Evolutionary conservation across 2,113 vertebrate genomes (phyloP), one percentile per base, ranked within the genome.

Genomic region (Notarius lentiginosus): DNA sequence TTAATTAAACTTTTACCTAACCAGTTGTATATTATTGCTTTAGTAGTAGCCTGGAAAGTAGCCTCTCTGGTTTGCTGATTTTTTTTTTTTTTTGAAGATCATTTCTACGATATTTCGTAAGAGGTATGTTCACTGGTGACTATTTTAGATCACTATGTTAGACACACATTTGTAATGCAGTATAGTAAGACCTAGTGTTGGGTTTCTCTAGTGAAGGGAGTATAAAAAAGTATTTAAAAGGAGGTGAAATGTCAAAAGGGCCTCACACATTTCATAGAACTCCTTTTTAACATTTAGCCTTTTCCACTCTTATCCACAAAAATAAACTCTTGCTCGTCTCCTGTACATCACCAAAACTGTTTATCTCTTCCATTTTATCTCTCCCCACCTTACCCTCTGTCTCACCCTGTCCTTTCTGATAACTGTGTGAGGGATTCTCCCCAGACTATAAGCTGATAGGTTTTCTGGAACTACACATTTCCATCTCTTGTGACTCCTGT

Each of bases 391-490:
- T 20, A 73, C 76, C 24, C 87, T 60, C 14, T 41, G 30, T 85
- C 68, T 79, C 70, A 47, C 76, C 75, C 68, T 51, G 65, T 85
- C 68, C 88, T 84, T 87, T 81, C 85, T 65, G 86, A 86, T 90
- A 90, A 91, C 17, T 47, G 85, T 90, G 88, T 88, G 61, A 60
- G 85, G 79, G 88, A 91, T 80, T 63, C 77, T 91, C 76, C 93
- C 89, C 92, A 91, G 87, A 81, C 85, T 60, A 66, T 77, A 72
- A 91, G 90, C 87, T 90, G 90, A 93, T 85, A 92, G 90, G 91
- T 73, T 55, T 82, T 80, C 68, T 55, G 70, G 86, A 66, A 58
- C 89, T 90, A 88, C 86, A 89, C 58, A 84, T 87, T 61, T 49
- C 87, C 73, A 68, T 83, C 89, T 90, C 86, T 88, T 84, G 84